A percentile compares a stretch with the other conserved stretches of the same genome.
phyloP scores from a whole-genome alignment of 2,888 invertebrate genomes.

The Leucania comma region DNA sequence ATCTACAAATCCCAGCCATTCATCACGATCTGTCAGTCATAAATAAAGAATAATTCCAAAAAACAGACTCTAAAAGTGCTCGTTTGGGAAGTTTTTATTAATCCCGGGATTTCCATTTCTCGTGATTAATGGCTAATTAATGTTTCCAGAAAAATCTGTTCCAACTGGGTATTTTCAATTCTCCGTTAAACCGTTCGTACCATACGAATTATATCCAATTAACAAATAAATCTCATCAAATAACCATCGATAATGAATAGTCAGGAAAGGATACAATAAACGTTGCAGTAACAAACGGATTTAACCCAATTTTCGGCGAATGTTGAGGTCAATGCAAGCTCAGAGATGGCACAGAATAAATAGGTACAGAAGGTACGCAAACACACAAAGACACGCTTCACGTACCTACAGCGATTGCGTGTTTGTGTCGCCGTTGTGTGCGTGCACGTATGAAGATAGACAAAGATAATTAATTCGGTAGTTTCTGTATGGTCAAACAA shows the following conservation, averaged over 20 bases:
- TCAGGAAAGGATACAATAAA: not conserved
- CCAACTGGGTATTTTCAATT: not conserved
- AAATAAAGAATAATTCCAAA: not conserved
- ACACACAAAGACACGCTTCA: not conserved
- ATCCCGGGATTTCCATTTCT: not conserved
- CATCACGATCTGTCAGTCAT: too few relatives aligned
- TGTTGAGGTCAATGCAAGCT: constrained; percentile 24
- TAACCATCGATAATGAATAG: not conserved
- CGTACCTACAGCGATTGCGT: not conserved
- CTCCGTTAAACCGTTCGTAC: not conserved
- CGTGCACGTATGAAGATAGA: too few relatives aligned
- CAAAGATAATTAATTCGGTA: too few relatives aligned
- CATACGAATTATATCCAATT: not conserved
- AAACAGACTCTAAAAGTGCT: not conserved
- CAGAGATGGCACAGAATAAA: not conserved
- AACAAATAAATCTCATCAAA: not conserved
- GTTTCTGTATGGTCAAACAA: too few relatives aligned
- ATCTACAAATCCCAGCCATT: too few relatives aligned
- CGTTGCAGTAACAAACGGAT: constrained; percentile 21
- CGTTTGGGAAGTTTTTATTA: not conserved
- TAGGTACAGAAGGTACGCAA: constrained; percentile 17
- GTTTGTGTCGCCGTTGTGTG: too few relatives aligned
- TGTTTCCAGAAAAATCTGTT: not conserved
- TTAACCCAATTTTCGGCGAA: constrained; percentile 25
- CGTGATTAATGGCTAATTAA: not conserved